Conservation (phyloP, 2,888 invertebrate genomes). For the Allolobophora icterica region DNA sequence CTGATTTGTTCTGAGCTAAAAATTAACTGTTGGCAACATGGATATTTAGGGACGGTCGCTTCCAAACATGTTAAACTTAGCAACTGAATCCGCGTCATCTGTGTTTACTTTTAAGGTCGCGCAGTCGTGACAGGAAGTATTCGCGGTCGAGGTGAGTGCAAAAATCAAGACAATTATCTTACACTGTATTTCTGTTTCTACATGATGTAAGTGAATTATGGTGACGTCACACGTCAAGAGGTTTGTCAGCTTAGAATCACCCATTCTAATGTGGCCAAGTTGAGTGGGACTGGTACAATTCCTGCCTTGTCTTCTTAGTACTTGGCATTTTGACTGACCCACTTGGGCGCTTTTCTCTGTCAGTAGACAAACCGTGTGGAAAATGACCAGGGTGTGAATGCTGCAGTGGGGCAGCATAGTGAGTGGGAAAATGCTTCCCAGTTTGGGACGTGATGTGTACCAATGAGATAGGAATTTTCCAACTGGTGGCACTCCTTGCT, state of each 20-base stretch:
- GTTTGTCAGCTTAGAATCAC: neutral
- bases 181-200: too few relatives aligned
- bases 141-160: constrained; percentile 27
- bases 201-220: too few relatives aligned
- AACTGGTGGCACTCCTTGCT: neutral
- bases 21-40: neutral
- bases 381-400: neutral
- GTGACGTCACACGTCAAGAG: neutral
- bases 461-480: neutral
- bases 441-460: neutral
- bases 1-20: too few relatives aligned
- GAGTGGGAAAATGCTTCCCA: neutral
- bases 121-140: constrained; percentile 26
- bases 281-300: neutral
- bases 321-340: neutral
- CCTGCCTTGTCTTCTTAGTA: too few relatives aligned
- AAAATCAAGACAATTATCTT: neutral
- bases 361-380: neutral
- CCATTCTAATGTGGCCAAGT: neutral
- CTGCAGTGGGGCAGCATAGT: neutral
- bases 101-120: constrained; percentile 22
- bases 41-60: neutral
- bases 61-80: neutral
- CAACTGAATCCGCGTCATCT: neutral
- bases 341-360: neutral